phyloP scores from a whole-genome alignment of 2,797 vertebrate genomes.

The Myotis pilosus region DNA sequence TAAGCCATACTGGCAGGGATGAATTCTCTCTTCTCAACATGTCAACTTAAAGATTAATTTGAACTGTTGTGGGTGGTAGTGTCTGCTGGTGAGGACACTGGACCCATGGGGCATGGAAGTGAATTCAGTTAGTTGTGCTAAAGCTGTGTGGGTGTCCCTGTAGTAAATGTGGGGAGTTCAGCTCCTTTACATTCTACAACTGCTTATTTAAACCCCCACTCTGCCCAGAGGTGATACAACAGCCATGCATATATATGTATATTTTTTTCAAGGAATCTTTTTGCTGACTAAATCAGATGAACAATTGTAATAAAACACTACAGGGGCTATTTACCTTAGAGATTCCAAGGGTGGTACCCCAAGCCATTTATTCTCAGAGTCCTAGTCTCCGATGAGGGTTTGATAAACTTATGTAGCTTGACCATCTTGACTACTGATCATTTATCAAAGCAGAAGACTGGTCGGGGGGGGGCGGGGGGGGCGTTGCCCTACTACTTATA shows the following conservation, averaged over 20 bases:
- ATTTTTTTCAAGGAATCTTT: neutral
- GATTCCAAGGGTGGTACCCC: neutral
- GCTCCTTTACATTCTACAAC: neutral
- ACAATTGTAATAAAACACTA: neutral
- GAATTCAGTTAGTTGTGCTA: neutral
- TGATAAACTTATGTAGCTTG: neutral
- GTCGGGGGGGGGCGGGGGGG: neutral
- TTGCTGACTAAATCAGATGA: neutral
- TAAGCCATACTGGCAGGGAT: neutral
- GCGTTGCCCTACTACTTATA: neutral
- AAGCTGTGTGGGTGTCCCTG: neutral
- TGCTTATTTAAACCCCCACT: neutral
- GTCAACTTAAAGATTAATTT: neutral
- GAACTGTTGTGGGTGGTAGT: neutral
- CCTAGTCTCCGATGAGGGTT: neutral
- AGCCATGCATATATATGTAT: neutral
- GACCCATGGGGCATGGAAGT: neutral
- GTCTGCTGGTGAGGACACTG: neutral
- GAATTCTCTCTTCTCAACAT: neutral
- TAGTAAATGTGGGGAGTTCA: neutral
- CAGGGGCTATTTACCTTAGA: neutral
- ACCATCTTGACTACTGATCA: neutral
- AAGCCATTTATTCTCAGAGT: neutral
- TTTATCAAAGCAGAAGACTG: neutral
- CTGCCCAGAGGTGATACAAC: neutral